Base-by-base conservation (phyloP, 1,140 invertebrate genomes). In the Micrasema longulum region DNA sequence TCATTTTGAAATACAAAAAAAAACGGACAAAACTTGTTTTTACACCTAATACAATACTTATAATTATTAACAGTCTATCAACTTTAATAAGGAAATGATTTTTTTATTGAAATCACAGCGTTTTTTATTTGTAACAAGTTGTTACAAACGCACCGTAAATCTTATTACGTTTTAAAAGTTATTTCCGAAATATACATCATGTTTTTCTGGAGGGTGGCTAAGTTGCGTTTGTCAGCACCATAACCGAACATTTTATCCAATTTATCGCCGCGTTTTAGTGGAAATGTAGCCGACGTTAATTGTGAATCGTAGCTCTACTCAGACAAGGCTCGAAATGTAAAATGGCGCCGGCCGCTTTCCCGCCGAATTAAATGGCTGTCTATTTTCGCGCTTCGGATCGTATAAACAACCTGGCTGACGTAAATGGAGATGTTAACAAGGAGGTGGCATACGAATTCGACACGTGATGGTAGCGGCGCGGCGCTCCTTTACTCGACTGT, bases 381-480 rank as follows among this genome's bases (percentile, higher is more conserved):
- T 70, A 26, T 70, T 70, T 63, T 70, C 45, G 26, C 26, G 26
- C 26, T 5, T 41, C 57, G 41, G 68, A 63, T 62, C 55, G 57
- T 45, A 63, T 64, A 70, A 70, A 70, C 68, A 70, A 53, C 68
- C 57, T 41, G 57, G 14, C 68, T 63, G 68, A 70, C 55, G 68
- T 70, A 70, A 70, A 70, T 70, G 45, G 68, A 70, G 68, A 70
- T 70, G 68, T 70, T 70, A 70, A 70, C 68, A 70, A 63, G 68
- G 62, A 62, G 67, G 68, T 63, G 43, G 57, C 57, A 63, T 64
- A 43, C 68, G 68, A 70, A 64, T 60, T 70, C 68, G 68, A 70
- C 68, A 70, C 57, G 68, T 70, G 68, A 43, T 55, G 38, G 16
- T 43, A 52, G 65, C 50, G 52, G 48, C 20, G 2, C 26, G 26